Evolutionary conservation across 2,797 vertebrate genomes (phyloP).

Genomic region (Sebastes variabilis): DNA sequence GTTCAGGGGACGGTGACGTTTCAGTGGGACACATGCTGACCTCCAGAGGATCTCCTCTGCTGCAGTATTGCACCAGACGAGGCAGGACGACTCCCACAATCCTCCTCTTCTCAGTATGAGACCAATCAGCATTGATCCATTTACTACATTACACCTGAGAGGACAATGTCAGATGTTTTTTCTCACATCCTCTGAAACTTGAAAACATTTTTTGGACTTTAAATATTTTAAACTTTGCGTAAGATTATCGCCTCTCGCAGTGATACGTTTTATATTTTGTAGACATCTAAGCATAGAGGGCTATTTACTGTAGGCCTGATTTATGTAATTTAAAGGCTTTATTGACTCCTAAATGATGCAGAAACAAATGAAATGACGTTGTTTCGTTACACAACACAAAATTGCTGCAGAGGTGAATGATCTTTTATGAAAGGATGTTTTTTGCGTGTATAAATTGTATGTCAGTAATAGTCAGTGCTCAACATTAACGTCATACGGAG

Average conservation of each 20-base stretch:
- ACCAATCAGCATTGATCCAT: conserved; percentile 23
- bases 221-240: background rate
- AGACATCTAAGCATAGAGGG: background rate
- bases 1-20: background rate
- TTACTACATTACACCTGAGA: background rate
- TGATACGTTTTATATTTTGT: conserved; percentile 18
- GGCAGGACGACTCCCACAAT: background rate
- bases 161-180: background rate
- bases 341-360: background rate
- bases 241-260: conserved; percentile 30
- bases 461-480: background rate
- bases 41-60: background rate
- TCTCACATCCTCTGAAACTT: background rate
- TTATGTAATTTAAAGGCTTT: background rate
- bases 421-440: background rate
- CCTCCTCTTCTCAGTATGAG: conserved; percentile 3
- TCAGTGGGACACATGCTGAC: conserved; percentile 2
- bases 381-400: background rate
- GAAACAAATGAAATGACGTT: background rate
- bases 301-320: background rate
- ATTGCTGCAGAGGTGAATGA: background rate
- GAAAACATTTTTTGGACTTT: background rate
- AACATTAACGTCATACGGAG: background rate
- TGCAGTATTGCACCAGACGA: background rate
- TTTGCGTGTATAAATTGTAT: background rate